phyloP scores from a whole-genome alignment of 2,113 vertebrate genomes.

The Psophia crepitans region DNA sequence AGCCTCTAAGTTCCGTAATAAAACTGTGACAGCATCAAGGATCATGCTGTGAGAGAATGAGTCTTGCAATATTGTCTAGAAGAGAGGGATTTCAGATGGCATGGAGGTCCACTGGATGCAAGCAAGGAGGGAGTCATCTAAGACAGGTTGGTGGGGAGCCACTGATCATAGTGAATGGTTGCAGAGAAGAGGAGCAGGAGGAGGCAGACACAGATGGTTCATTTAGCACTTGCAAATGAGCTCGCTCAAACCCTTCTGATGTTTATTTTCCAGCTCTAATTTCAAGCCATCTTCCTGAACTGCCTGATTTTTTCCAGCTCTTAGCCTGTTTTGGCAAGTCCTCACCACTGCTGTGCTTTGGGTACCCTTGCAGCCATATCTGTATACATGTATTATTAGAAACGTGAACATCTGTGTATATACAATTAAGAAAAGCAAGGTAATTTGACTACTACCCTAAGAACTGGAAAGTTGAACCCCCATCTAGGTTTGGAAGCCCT shows the following conservation, averaged over 20 bases:
- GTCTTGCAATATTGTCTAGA: neutral
- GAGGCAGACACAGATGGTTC: neutral
- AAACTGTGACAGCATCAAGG: neutral
- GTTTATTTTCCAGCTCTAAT: neutral
- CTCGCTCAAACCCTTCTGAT: neutral
- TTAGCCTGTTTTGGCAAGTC: neutral
- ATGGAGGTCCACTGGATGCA: neutral
- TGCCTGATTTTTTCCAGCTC: neutral
- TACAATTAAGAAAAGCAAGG: neutral
- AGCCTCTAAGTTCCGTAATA: neutral
- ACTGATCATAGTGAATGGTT: neutral
- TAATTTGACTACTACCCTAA: neutral
- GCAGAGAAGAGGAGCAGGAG: neutral
- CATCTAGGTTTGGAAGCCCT: neutral
- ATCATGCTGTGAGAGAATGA: neutral
- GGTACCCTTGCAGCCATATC: neutral
- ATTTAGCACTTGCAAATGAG: neutral
- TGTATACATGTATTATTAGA: fast-evolving
- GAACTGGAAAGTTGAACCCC: neutral
- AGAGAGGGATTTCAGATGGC: neutral
- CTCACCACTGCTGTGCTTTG: neutral
- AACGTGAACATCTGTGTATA: fast-evolving
- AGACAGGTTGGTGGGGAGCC: neutral
- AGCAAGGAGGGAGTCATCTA: neutral
- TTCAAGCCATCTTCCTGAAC: neutral